phyloP scores from a whole-genome alignment of 2,113 vertebrate species.

The Regulus satrapa region DNA sequence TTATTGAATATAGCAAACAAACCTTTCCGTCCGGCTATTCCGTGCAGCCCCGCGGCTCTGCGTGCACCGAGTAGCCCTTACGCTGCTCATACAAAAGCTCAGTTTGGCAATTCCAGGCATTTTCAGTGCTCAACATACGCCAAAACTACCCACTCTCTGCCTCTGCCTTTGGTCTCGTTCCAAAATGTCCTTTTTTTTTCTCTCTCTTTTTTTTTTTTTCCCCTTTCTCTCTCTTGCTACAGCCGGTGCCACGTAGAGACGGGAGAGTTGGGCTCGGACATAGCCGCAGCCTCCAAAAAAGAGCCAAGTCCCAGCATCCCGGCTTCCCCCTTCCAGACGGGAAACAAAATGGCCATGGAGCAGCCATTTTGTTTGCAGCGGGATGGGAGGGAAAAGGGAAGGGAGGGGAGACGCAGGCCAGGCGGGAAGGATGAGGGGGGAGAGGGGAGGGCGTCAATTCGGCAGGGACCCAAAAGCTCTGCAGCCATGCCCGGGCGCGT shows the following conservation, averaged over 20 bases:
- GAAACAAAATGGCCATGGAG: conserved; percentile 64
- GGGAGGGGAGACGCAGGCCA: conserved; percentile 30
- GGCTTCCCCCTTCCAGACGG: conserved; percentile 44
- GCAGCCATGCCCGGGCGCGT: background rate
- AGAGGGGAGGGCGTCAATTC: background rate
- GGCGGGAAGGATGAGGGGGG: background rate
- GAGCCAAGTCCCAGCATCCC: conserved; percentile 54
- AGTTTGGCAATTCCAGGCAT: conserved; percentile 64
- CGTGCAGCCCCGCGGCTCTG: conserved; percentile 47
- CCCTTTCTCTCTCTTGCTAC: background rate
- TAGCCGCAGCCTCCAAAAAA: conserved; percentile 47
- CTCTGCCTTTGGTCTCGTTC: conserved; percentile 61
- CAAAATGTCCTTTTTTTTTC: conserved; percentile 11
- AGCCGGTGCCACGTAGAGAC: conserved; percentile 60
- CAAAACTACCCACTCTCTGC: conserved; percentile 68
- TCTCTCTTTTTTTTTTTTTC: background rate
- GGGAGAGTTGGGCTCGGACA: conserved; percentile 38
- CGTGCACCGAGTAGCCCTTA: conserved; percentile 17
- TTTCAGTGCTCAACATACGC: conserved; percentile 54
- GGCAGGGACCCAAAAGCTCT: conserved; percentile 35
- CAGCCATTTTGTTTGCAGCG: conserved; percentile 67
- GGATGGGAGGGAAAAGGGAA: conserved; percentile 54
- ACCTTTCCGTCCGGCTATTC: conserved; percentile 47
- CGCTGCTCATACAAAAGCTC: conserved; percentile 58
- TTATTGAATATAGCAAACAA: conserved; percentile 57